These are phyloP conservation scores for Meda fulgida DNA, from an alignment of 2,797 vertebrate genomes.

Conservation along the genomic window DNA sequence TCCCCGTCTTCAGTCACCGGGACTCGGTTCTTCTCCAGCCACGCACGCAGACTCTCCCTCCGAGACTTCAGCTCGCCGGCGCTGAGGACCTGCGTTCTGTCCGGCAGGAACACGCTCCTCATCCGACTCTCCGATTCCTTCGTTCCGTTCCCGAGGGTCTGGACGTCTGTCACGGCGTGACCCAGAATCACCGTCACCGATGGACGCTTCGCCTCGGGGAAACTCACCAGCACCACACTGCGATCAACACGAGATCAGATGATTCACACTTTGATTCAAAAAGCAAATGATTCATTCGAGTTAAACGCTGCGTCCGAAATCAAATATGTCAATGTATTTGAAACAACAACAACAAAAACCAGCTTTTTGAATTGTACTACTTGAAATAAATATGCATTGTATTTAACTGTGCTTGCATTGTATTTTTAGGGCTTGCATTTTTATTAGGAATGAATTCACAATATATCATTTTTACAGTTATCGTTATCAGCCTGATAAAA, in stretches of 20 bases:
- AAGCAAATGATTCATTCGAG: neutral
- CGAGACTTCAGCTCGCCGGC: constrained; percentile 74
- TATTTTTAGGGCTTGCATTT: no score
- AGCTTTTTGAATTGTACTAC: no score
- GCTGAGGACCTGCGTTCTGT: constrained; percentile 61
- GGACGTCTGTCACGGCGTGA: constrained; percentile 83
- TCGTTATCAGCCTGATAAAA: no score
- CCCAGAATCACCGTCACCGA: constrained; percentile 84
- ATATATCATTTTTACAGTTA: no score
- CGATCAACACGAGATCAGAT: neutral
- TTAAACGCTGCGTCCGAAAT: neutral
- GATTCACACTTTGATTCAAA: neutral
- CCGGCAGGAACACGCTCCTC: constrained; percentile 67
- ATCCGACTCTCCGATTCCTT: constrained; percentile 71
- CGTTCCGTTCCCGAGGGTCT: constrained; percentile 76
- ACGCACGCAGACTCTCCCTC: constrained; percentile 74
- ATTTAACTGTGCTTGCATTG: no score
- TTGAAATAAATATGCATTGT: no score
- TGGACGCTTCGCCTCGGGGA: constrained; percentile 68
- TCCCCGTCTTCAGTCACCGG: constrained; percentile 83
- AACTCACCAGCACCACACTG: constrained; percentile 86
- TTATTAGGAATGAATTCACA: no score
- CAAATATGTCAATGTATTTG: no score
- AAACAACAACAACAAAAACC: no score
- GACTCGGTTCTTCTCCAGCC: constrained; percentile 89